phyloP scores from a whole-genome alignment of 1,140 invertebrate genomes.

The Riptortus pedestris region DNA sequence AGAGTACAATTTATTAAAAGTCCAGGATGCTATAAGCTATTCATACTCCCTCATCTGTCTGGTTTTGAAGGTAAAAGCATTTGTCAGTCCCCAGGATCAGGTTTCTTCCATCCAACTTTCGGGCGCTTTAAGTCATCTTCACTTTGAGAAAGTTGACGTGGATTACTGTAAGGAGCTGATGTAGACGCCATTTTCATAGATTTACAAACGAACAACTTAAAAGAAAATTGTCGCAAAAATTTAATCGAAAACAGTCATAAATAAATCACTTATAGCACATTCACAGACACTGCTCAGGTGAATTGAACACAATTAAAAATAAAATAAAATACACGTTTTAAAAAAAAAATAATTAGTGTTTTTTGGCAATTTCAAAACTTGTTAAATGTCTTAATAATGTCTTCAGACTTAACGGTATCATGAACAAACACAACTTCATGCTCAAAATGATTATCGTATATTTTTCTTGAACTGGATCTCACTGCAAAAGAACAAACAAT shows the following conservation, averaged over 20 bases:
- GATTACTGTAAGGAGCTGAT: slow-evolving; percentile 13
- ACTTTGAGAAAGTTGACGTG: slow-evolving; percentile 22
- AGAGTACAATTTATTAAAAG: background rate
- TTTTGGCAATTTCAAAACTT: background rate
- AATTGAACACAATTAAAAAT: background rate
- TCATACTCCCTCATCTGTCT: slow-evolving; percentile 25
- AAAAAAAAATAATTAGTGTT: slow-evolving; percentile 10
- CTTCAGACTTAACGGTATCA: slow-evolving; percentile 1
- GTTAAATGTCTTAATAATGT: background rate
- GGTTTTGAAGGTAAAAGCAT: slow-evolving; percentile 27
- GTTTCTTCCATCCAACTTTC: slow-evolving; percentile 34
- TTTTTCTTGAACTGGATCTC: too few species aligned
- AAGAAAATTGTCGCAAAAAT: background rate
- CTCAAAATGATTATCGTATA: too few species aligned
- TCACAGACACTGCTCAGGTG: background rate
- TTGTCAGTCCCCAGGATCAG: slow-evolving; percentile 35
- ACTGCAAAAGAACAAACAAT: too few species aligned
- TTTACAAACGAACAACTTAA: slow-evolving; percentile 3
- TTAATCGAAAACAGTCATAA: slow-evolving; percentile 4
- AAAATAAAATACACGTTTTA: background rate
- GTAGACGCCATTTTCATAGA: slow-evolving; percentile 6
- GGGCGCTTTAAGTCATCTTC: slow-evolving; percentile 33
- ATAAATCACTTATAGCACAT: background rate
- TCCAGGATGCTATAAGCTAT: background rate
- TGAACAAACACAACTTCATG: slow-evolving; percentile 4